A percentile compares a stretch with the other conserved stretches of the same genome.
phyloP scores from a whole-genome alignment of 2,797 vertebrate species.

The Darevskia nairensis region DNA sequence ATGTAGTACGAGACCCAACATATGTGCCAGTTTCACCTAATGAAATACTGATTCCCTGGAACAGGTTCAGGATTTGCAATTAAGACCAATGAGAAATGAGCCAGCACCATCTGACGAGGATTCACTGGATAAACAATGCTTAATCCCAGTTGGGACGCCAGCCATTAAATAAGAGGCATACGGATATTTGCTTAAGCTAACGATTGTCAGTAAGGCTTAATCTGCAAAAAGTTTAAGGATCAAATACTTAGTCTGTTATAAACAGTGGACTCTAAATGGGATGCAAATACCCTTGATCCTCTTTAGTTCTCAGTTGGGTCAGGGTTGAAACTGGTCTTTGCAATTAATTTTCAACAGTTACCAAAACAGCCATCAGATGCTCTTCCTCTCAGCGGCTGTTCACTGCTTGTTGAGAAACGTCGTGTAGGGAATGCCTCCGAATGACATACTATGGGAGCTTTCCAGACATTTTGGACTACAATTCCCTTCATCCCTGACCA shows the following conservation, averaged over 20 bases:
- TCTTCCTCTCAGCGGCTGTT: neutral
- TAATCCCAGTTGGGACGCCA: conserved; percentile 51
- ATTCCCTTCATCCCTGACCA: too few relatives aligned
- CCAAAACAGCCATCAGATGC: neutral
- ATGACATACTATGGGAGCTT: neutral
- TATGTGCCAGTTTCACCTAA: conserved; percentile 44
- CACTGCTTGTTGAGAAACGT: neutral
- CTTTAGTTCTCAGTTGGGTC: neutral
- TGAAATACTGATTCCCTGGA: conserved; percentile 46
- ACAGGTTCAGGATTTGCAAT: conserved; percentile 42
- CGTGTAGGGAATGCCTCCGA: neutral
- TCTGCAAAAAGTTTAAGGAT: conserved; percentile 48
- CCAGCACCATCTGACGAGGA: conserved; percentile 47
- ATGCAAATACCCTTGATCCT: conserved; percentile 32
- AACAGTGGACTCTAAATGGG: conserved; percentile 3
- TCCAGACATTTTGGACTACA: too few relatives aligned
- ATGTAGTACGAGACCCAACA: neutral
- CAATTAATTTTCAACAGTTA: conserved; percentile 5
- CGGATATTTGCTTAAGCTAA: conserved; percentile 56
- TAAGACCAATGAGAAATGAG: conserved; percentile 36
- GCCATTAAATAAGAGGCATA: conserved; percentile 37
- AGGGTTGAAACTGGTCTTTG: neutral
- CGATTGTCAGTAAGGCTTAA: conserved; percentile 41
- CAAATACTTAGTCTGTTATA: conserved; percentile 33
- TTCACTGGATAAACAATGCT: conserved; percentile 53